Evolutionary conservation across 2,797 vertebrate genomes (phyloP), one percentile per base, ranked within the genome.

Genomic region (Cyprinodon diabolis): DNA sequence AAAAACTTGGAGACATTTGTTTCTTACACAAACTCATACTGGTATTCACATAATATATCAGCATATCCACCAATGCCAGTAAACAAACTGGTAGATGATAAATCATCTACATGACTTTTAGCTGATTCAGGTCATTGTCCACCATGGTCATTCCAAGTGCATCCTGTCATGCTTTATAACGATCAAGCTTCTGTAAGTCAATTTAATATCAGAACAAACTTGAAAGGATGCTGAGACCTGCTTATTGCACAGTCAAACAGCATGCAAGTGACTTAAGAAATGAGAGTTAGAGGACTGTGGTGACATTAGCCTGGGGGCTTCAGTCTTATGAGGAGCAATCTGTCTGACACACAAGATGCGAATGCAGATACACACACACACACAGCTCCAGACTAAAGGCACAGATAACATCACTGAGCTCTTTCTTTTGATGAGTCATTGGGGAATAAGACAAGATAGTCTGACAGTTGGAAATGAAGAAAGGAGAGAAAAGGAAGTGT

Each of bases 311-410:
- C 90, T 52, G 69, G 72, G 87, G 91, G 83, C 58, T 67, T 86
- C 74, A 75, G 90, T 91, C 88, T 90, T 91, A 91, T 91, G 87
- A 89, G 90, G 69, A 89, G 90, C 84, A 92, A 85, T 89, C 89
- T 91, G 88, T 90, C 87, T 89, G 86, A 90, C 85, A 87, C 68
- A 58, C 80, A 69, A 82, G 72, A 69, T 72, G 67, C 73, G 65
- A 68, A 80, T 79, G 74, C 71, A 69, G 68, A 75, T 11, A 66
- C 79, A 69, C 74, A 69, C 76, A 83, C 82, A 79, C 72, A 71
- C 72, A 73, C 8, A 2, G 23, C 79, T 81, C 83, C 85, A 86
- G 79, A 86, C 63, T 72, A 57, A 66, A 51, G 83, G 76, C 69
- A 65, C 74, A 84, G 90, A 93, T 89, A 91, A 69, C 84, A 91